Evolutionary conservation across 2,113 vertebrate species (phyloP).

Genomic region (Condylura cristata): DNA sequence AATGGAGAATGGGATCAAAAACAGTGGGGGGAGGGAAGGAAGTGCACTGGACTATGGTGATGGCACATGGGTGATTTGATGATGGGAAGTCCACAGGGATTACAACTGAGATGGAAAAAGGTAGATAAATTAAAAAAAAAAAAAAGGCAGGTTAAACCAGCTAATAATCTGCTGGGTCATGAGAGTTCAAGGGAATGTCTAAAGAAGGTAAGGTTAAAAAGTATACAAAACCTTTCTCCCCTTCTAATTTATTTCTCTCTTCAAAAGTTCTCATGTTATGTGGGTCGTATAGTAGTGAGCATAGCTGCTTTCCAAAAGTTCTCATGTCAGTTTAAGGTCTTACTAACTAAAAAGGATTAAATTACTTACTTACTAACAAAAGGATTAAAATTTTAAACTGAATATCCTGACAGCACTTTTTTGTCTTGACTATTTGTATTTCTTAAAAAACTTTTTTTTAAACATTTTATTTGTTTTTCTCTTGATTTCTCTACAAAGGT

Average conservation of each 20-base stretch:
- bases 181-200: not conserved
- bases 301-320: not conserved
- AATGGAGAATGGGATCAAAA: too few species aligned
- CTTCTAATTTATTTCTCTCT: not conserved
- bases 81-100: too few species aligned
- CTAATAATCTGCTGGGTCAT: slow-evolving; percentile 7
- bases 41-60: too few species aligned
- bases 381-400: not conserved
- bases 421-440: slow-evolving; percentile 2
- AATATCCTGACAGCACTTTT: not conserved
- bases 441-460: slow-evolving; percentile 22
- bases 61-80: too few species aligned
- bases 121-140: not conserved
- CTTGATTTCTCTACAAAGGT: not conserved
- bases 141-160: not conserved
- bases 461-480: not conserved
- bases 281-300: too few species aligned
- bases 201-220: not conserved
- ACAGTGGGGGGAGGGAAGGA: too few species aligned
- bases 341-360: not conserved
- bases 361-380: slow-evolving; percentile 28
- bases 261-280: not conserved
- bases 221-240: not conserved
- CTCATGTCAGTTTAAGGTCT: not conserved
- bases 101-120: too few species aligned